Evolutionary conservation across 2,797 vertebrate genomes (phyloP), one percentile per base, ranked within the genome.

Genomic region (Tokudaia tokunoshimensis): DNA sequence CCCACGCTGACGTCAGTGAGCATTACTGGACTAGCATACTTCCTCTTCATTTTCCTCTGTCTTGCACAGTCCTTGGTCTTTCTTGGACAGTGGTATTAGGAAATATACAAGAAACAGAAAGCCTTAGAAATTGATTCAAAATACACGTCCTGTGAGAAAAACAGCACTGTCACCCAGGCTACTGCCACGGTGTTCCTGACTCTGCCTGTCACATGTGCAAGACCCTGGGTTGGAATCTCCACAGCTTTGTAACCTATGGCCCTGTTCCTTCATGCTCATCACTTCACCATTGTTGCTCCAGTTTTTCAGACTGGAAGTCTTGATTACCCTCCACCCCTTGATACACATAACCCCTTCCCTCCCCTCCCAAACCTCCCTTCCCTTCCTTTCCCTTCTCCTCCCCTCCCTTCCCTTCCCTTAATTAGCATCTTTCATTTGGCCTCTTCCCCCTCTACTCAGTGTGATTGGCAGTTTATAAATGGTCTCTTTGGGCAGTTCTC

Each of bases 21-120:
- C 59, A 0, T 57, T 20, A 15, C 26, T 6, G 41, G 57, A 7
- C 9, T 1, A 3, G 57, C 47, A 83, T 0, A 0, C 44, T 57
- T 47, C 52, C 24, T 63, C 59, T 63, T 11, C 1, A 3, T 37
- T 75, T 72, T n/a, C 82, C 24, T 76, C 50, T 31, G 65, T 78
- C 34, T 78, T 61, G 11, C 11, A 81, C 20, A 44, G 29, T 31
- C 31, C 29, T 37, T 26, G 75, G 79, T 87, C 75, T 70, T 14
- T n/a, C 82, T 91, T 70, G 52, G 57, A 74, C 10, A 88, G n/a
- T 1, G 0, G 34, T 1, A 31, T 55, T 8, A 70, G 70, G 70
- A 50, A 50, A 52, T 44, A 5, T 41, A 83, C 57, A 59, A 80
- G 41, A 87, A 87, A 80, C 12, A 70, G 24, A 79, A 93, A 87